Evolutionary conservation across 2,888 invertebrate genomes (phyloP), one percentile per base, ranked within the genome.

Genomic region (Melanchra persicariae): DNA sequence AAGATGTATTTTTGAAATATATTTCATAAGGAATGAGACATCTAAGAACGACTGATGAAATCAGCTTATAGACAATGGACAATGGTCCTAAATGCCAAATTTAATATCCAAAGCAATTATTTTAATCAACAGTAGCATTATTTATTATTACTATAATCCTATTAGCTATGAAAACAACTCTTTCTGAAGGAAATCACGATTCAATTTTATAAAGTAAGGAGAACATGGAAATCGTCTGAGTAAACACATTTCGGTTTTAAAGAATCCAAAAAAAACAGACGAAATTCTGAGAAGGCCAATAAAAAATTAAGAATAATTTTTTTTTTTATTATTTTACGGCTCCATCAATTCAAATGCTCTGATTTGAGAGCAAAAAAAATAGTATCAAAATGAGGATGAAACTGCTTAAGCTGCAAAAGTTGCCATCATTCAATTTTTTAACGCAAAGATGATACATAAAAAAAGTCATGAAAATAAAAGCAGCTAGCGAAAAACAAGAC

Each of bases 401-500:
- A 10, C 30, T 30, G 24, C 24, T n/a, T n/a, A 30, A 5, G 9
- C n/a, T 10, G n/a, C 30, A n/a, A 10, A 17, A 26, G 19, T 19
- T 54, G 30, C 10, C 17, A 30, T 5, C 9, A 9, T 30, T 4
- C 5, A n/a, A 30, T 10, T 37, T n/a, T n/a, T n/a, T 37, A 2
- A 9, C 17, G 22, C 24, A 40, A n/a, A 19, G 3, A 19, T 43
- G n/a, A 47, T n/a, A 45, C 40, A 15, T 40, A 5, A 40, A 47
- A n/a, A 47, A 47, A 43, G 47, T 73, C n/a, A 73, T 54, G 58
- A 59, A 30, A 51, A 58, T 40, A 60, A 40, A 55, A 40, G 1
- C 22, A 24, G 22, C n/a, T 47, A 12, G 19, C 22, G 0, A 40
- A 15, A 4, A 51, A 62, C 1, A 45, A 24, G 24, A 47, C 15